Percentiles rank a stretch among this genome's conserved stretches.
Evolutionary conservation across 2,888 invertebrate genomes (phyloP).

Genomic region (Seira sanloemensis): DNA sequence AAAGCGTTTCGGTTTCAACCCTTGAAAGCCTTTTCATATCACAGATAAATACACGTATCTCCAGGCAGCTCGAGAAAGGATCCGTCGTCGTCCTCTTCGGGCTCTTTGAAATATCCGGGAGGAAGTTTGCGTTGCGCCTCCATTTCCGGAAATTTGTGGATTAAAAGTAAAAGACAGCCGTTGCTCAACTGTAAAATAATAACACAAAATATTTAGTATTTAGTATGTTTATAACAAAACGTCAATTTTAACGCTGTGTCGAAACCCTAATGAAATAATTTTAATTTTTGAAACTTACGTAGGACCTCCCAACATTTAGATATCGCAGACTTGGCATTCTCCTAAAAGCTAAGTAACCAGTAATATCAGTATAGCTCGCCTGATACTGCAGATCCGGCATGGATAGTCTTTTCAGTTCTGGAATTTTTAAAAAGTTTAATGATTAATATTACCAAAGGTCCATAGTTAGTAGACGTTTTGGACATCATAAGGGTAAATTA

Average conservation of each 20-base stretch:
- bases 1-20: too few species aligned
- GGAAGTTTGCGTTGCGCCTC: constrained; percentile 34
- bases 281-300: constrained; percentile 35
- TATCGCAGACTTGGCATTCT: constrained; percentile 49
- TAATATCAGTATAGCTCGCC: constrained; percentile 55
- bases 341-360: constrained; percentile 56
- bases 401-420: constrained; percentile 46
- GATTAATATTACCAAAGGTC: too few species aligned
- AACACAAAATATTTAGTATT: too few species aligned
- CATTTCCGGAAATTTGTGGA: constrained; percentile 54
- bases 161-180: constrained; percentile 39
- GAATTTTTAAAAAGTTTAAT: too few species aligned
- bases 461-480: too few species aligned
- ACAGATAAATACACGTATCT: constrained; percentile 58
- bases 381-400: constrained; percentile 64
- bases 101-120: constrained; percentile 36
- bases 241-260: too few species aligned
- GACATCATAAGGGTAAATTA: too few species aligned
- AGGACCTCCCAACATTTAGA: constrained; percentile 57
- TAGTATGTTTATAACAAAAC: too few species aligned
- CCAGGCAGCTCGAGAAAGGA: constrained; percentile 45
- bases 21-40: constrained; percentile 2
- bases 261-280: too few species aligned
- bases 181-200: constrained; percentile 46
- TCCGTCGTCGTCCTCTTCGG: constrained; percentile 46